phyloP scores from a whole-genome alignment of 2,797 vertebrate species.

The Glyptemys insculpta region DNA sequence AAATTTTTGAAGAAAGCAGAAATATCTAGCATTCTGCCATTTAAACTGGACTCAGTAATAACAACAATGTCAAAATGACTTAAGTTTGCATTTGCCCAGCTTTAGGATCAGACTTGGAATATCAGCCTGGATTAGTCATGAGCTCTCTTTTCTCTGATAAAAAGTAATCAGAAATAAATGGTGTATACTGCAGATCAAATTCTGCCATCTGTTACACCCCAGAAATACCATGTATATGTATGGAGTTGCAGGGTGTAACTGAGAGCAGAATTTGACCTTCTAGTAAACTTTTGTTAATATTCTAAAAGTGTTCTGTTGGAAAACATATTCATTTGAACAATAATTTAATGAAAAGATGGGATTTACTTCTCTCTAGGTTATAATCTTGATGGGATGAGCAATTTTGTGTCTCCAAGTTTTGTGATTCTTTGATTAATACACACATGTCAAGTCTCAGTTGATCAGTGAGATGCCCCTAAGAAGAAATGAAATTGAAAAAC shows the following conservation, averaged over 20 bases:
- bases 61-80: constrained; percentile 56
- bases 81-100: constrained; percentile 61
- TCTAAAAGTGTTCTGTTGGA: constrained; percentile 47
- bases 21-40: constrained; percentile 38
- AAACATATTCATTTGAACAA: constrained; percentile 28
- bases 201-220: constrained; percentile 32
- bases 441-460: constrained; percentile 47
- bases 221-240: constrained; percentile 42
- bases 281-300: constrained; percentile 34
- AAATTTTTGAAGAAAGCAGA: constrained; percentile 45
- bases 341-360: constrained; percentile 39
- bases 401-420: constrained; percentile 37
- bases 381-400: constrained; percentile 25
- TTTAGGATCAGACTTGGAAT: constrained; percentile 45
- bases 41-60: constrained; percentile 40
- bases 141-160: constrained; percentile 34
- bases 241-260: constrained; percentile 54
- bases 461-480: constrained; percentile 50
- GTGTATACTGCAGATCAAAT: constrained; percentile 26
- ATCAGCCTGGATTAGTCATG: constrained; percentile 24
- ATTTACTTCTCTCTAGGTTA: constrained; percentile 60
- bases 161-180: constrained; percentile 24
- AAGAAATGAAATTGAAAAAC: constrained; percentile 59
- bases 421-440: constrained; percentile 49
- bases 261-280: constrained; percentile 23